A percentile compares a stretch with the other conserved stretches of the same genome.
These are phyloP conservation scores for Stictonetta naevosa DNA, from an alignment of 2,113 vertebrate species.

Conservation along the genomic window DNA sequence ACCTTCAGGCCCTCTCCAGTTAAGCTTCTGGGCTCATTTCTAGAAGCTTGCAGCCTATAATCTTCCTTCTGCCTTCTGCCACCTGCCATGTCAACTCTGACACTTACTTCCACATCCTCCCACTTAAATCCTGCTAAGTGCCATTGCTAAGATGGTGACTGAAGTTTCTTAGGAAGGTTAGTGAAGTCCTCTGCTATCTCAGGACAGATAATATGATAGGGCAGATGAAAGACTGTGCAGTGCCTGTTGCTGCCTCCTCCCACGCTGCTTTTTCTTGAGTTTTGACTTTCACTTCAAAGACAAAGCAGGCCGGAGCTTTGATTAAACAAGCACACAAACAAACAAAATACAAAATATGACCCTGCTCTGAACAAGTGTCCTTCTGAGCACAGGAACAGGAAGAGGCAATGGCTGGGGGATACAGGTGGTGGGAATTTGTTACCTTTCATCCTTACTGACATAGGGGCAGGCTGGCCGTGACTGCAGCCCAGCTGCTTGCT, in stretches of 20 bases:
- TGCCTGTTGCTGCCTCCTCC: not conserved
- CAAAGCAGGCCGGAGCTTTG: not conserved
- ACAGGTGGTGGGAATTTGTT: not conserved
- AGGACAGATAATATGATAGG: not conserved
- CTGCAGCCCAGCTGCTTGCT: not conserved
- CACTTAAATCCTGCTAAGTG: not conserved
- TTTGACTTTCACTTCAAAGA: slow-evolving; percentile 16
- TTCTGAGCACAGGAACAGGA: not conserved
- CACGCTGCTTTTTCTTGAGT: not conserved
- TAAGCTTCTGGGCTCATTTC: not conserved
- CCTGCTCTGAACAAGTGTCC: not conserved
- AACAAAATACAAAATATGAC: not conserved
- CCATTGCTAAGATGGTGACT: not conserved
- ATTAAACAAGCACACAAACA: not conserved
- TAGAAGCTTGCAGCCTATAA: not conserved
- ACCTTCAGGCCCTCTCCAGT: not conserved
- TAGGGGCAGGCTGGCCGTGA: not conserved
- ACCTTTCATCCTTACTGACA: not conserved
- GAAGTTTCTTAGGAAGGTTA: not conserved
- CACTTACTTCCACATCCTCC: not conserved
- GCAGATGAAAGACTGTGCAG: not conserved
- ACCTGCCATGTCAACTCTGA: not conserved
- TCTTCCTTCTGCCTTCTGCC: not conserved
- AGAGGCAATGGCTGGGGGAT: not conserved
- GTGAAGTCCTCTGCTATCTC: not conserved